phyloP scores from a whole-genome alignment of 2,888 invertebrate genomes.

The Bursaphelenchus okinawaensis region DNA sequence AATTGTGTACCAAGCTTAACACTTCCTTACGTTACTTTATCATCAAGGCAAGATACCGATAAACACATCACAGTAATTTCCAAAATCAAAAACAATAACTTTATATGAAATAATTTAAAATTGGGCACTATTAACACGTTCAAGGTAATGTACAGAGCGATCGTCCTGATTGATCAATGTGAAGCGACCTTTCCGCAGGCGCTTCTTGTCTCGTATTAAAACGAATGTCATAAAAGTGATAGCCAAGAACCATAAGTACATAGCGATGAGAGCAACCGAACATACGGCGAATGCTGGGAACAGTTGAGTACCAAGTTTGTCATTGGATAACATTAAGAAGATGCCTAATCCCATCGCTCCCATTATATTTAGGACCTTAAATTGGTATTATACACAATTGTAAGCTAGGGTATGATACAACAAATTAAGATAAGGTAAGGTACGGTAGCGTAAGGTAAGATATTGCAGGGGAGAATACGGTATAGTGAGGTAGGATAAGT shows the following conservation, averaged over 20 bases:
- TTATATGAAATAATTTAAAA: constrained; percentile 18
- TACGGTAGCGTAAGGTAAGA: too few species aligned
- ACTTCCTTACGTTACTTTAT: too few species aligned
- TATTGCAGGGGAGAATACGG: too few species aligned
- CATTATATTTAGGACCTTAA: constrained; percentile 27
- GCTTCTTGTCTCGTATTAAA: constrained; percentile 39
- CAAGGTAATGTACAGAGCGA: constrained; percentile 17
- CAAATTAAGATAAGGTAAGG: too few species aligned
- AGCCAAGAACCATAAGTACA: constrained; percentile 41
- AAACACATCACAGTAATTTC: not conserved
- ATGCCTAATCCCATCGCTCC: constrained; percentile 28
- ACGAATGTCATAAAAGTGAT: constrained; percentile 40
- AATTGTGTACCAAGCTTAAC: too few species aligned
- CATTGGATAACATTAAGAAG: constrained; percentile 24
- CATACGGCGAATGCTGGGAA: constrained; percentile 26
- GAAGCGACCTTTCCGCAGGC: constrained; percentile 14
- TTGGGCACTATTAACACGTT: constrained; percentile 28
- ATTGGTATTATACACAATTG: not conserved
- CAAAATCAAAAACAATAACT: not conserved
- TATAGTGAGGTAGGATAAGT: too few species aligned
- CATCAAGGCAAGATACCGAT: too few species aligned
- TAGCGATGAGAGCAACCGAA: constrained; percentile 28
- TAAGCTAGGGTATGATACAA: too few species aligned
- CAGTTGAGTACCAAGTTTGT: constrained; percentile 25
- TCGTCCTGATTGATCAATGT: not conserved